phyloP scores from a whole-genome alignment of 2,797 vertebrate species.

The Tarsius wallacei region DNA sequence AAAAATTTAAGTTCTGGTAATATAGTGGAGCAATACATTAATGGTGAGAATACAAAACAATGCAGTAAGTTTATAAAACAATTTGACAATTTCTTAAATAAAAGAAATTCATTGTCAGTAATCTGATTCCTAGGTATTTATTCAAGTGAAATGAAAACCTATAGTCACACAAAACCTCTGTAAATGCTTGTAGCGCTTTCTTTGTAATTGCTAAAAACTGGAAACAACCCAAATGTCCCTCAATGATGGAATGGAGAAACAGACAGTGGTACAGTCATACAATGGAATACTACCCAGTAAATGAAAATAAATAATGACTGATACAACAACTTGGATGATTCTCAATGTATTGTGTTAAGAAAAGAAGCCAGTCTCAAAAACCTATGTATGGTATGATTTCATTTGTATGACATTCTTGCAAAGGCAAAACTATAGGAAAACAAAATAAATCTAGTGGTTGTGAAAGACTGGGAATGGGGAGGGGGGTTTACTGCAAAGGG shows the following conservation, averaged over 20 bases:
- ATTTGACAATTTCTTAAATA: constrained; percentile 42
- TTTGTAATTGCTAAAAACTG: constrained; percentile 21
- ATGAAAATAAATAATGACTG: not conserved
- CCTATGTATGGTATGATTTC: not conserved
- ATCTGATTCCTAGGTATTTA: constrained; percentile 58
- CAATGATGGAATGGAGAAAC: not conserved
- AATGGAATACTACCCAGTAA: constrained; percentile 6
- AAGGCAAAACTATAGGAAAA: constrained; percentile 25
- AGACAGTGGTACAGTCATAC: not conserved
- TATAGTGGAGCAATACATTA: not conserved
- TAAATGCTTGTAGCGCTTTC: constrained; percentile 39
- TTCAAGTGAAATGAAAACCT: constrained; percentile 57
- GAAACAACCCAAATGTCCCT: constrained; percentile 59
- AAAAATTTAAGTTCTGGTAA: not conserved
- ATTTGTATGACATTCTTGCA: not conserved
- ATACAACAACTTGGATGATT: not conserved
- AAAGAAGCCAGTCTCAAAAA: not conserved
- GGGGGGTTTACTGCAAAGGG: not conserved
- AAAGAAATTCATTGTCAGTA: not conserved
- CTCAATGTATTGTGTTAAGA: not conserved
- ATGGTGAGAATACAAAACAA: not conserved
- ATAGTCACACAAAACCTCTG: constrained; percentile 49
- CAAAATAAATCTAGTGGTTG: not conserved
- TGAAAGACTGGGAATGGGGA: not conserved
- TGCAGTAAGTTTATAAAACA: not conserved